Evolutionary conservation across 23 tunicate genomes (phyloP).

Genomic region (Botrylloides violaceus): DNA sequence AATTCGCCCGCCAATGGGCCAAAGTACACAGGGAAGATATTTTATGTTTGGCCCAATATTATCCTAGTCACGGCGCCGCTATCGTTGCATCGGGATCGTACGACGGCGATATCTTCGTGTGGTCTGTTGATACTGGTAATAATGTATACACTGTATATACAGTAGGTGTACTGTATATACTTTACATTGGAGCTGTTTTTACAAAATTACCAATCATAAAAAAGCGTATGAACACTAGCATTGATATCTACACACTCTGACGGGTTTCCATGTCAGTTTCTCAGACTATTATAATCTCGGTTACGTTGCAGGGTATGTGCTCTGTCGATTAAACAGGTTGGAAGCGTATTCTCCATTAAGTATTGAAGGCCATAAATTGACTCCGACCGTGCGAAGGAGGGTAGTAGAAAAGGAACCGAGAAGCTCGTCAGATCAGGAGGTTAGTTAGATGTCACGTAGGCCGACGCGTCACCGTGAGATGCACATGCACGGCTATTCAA

Average conservation of each 20-base stretch:
- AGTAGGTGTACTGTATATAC: too few species aligned
- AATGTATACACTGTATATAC: too few species aligned
- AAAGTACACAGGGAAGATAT: constrained; percentile 79
- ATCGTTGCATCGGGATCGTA: constrained; percentile 78
- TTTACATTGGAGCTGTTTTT: too few species aligned
- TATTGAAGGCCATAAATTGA: constrained; percentile 33
- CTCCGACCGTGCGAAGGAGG: not conserved
- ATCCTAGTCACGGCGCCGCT: constrained; percentile 37
- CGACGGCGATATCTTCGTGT: constrained; percentile 82
- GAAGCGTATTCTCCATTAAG: constrained; percentile 63
- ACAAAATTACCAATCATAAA: too few species aligned
- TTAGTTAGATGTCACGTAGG: too few species aligned
- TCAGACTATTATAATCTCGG: not conserved
- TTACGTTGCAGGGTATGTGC: constrained; percentile 40
- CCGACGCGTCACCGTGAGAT: too few species aligned
- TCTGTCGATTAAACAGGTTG: constrained; percentile 65
- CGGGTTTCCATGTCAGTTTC: too few species aligned
- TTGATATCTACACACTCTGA: too few species aligned
- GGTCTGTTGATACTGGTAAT: constrained; percentile 86
- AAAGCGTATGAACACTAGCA: too few species aligned
- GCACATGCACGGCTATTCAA: too few species aligned
- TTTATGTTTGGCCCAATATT: constrained; percentile 42
- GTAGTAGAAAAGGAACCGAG: too few species aligned
- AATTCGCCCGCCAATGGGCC: constrained; percentile 30
- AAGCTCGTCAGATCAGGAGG: too few species aligned